Evolutionary conservation across 1,140 invertebrate genomes (phyloP), one percentile per base, ranked within the genome.

Genomic region (Drepana arcuata): DNA sequence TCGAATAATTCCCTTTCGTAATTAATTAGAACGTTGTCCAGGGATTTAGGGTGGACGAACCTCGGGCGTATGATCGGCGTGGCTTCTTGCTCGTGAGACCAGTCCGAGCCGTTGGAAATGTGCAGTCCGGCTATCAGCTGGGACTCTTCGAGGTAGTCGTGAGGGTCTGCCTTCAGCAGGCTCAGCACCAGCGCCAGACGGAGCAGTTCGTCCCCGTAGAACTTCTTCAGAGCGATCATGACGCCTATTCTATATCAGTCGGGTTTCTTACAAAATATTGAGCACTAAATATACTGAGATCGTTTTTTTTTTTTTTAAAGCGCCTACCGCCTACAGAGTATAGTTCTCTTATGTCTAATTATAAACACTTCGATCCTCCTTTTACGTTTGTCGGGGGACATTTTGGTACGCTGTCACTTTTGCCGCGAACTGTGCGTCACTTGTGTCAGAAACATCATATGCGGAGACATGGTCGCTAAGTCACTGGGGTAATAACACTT

Each of bases 151-250:
- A 91, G 67, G 51, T 90, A 88, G 7, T 87, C 87, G 25, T 91
- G 88, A 0, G 91, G 87, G 63, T 93, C 90, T 0, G 91, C 88
- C 50, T 92, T 86, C 7, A 95, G 71, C 2, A 94, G 82, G 59
- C 92, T 93, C 10, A 95, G 82, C 11, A 94, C 79, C 36, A 95
- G 73, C 3, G 92, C 92, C 3, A 95, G 78, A 49, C 93, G 90
- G 10, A 95, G 77, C 30, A 95, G 78, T 75, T 94, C 92, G 60
- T 94, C 92, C 10, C 89, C 85, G 46, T 91, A 91, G 2, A 91
- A 66, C 70, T 93, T 93, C 71, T 93, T 93, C 42, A 92, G 65
- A 36, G 87, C 88, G 61, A 92, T 80, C 90, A 93, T 92, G n/a
- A n/a, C n/a, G n/a, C n/a, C n/a, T n/a, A n/a, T n/a, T n/a, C n/a